These are phyloP conservation scores for Hozukius guyotensis DNA, from an alignment of 2,797 vertebrate genomes.

Conservation along the genomic window DNA sequence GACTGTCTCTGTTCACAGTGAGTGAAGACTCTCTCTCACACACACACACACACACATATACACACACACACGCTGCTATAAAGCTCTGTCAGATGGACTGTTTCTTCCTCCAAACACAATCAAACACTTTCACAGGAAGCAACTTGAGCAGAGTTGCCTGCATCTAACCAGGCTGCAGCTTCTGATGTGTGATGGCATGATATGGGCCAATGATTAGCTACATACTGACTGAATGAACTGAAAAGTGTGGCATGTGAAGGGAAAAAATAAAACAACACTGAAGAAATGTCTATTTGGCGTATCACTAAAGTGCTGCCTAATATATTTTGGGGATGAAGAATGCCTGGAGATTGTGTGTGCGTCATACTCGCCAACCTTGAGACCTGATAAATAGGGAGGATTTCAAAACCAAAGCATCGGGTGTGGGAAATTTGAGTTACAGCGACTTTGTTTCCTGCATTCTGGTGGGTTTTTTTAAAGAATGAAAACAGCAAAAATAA, in stretches of 20 bases:
- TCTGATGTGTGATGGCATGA: not conserved
- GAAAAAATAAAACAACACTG: not conserved
- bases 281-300: not conserved
- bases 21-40: slow-evolving; percentile 28
- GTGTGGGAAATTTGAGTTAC: no score
- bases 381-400: no score
- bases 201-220: not conserved
- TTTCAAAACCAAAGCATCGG: no score
- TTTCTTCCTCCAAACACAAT: slow-evolving; percentile 49
- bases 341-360: not conserved
- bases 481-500: no score
- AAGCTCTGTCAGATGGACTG: slow-evolving; percentile 52
- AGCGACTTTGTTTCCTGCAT: no score
- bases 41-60: slow-evolving; percentile 12
- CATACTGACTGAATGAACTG: not conserved
- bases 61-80: slow-evolving; percentile 10
- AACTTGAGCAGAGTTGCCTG: slow-evolving; percentile 18
- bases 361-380: not conserved
- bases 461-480: no score
- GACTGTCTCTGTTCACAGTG: slow-evolving; percentile 38
- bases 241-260: not conserved
- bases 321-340: not conserved
- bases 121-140: slow-evolving; percentile 50
- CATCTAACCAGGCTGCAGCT: slow-evolving; percentile 14
- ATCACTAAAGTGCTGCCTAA: not conserved